Evolutionary conservation across 2,888 invertebrate species (phyloP).

Genomic region (Lymantria dispar): DNA sequence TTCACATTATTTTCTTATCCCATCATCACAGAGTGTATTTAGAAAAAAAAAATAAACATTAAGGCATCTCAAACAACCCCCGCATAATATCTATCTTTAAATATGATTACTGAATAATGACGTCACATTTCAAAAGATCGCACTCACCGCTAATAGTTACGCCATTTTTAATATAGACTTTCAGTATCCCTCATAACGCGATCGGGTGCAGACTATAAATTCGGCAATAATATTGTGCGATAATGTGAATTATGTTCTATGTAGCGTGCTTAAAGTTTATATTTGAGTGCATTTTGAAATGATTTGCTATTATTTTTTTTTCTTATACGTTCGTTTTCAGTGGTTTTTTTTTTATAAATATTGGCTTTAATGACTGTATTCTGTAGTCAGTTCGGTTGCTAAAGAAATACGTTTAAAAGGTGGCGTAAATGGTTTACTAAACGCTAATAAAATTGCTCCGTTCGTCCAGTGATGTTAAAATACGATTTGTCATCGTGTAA

Average conservation of each 20-base stretch:
- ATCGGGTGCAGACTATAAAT: slow-evolving; percentile 5
- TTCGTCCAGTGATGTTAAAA: too few species aligned
- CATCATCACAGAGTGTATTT: too few species aligned
- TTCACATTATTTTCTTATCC: too few species aligned
- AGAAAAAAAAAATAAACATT: too few species aligned
- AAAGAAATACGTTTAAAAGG: too few species aligned
- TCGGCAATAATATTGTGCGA: slow-evolving; percentile 1
- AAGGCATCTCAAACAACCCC: too few species aligned
- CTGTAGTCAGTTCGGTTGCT: too few species aligned
- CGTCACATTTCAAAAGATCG: slow-evolving; percentile 5
- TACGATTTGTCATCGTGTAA: too few species aligned
- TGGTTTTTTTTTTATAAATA: too few species aligned
- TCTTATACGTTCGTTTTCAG: background rate
- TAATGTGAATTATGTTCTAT: slow-evolving; percentile 1
- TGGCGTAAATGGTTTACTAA: too few species aligned
- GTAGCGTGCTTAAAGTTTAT: slow-evolving; percentile 4
- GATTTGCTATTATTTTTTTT: slow-evolving; percentile 1
- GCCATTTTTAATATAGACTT: slow-evolving; percentile 12
- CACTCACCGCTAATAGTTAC: slow-evolving; percentile 1
- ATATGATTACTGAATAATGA: slow-evolving; percentile 4
- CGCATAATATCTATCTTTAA: slow-evolving; percentile 1
- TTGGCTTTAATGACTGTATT: too few species aligned
- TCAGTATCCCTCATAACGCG: slow-evolving; percentile 13
- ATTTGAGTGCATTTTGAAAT: slow-evolving; percentile 4
- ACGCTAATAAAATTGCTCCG: too few species aligned